These are phyloP conservation scores for Sebastes steindachneri DNA, from an alignment of 2,797 vertebrate genomes.

Conservation along the genomic window DNA sequence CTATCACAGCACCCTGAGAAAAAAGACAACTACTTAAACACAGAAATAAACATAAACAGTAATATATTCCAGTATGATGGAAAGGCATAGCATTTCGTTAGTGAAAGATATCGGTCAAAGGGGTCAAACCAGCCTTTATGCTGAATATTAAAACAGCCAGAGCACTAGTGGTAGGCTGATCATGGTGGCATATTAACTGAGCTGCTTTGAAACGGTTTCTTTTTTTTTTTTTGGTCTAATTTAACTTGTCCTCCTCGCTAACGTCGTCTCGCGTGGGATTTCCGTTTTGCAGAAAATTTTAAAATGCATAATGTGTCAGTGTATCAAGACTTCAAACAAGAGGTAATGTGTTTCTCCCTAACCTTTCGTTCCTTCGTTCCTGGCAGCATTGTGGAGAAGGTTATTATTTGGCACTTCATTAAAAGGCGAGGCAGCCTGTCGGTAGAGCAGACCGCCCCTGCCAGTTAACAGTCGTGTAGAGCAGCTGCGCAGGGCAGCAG, in stretches of 20 bases:
- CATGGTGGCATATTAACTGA: constrained; percentile 64
- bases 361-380: constrained; percentile 74
- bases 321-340: constrained; percentile 84
- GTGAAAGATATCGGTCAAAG: constrained; percentile 76
- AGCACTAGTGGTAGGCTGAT: constrained; percentile 77
- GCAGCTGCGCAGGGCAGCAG: constrained; percentile 79
- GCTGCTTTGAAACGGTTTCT: constrained; percentile 60
- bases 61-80: constrained; percentile 86
- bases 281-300: constrained; percentile 70
- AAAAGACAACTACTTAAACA: constrained; percentile 78
- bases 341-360: constrained; percentile 85
- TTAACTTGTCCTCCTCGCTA: constrained; percentile 64
- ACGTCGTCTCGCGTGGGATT: constrained; percentile 62
- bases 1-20: constrained; percentile 89
- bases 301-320: constrained; percentile 81
- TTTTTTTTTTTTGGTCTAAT: constrained; percentile 73
- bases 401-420: constrained; percentile 90
- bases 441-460: constrained; percentile 76
- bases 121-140: constrained; percentile 73
- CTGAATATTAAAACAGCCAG: constrained; percentile 76
- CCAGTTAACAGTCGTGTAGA: constrained; percentile 89
- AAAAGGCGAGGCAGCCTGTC: constrained; percentile 82
- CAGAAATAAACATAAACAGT: constrained; percentile 78
- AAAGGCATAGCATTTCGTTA: constrained; percentile 85
- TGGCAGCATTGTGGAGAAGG: constrained; percentile 85